Base-by-base conservation (phyloP, 2,113 vertebrate genomes). In the Gambusia holbrooki region DNA sequence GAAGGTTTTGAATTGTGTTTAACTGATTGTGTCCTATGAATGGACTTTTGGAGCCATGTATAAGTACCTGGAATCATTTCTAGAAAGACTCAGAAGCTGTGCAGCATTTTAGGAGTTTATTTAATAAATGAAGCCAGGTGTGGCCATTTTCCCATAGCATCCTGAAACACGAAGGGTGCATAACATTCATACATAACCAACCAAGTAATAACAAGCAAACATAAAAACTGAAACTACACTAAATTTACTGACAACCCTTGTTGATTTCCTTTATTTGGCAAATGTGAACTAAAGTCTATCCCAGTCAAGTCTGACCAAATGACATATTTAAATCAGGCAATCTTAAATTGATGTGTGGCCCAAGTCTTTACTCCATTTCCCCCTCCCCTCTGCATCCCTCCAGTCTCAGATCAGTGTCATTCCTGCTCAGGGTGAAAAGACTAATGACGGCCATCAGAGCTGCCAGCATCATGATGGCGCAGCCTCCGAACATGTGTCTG, bases 401-500 rank as follows among this genome's bases (percentile, higher is more conserved):
- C 62, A 97, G 91, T 70, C 93, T 93, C 32, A 98, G 90, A 32
- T 97, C 96, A 0, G 94, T 87, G 76, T 97, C 96, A 0, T 96
- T 95, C 64, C 95, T 94, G 27, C 95, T 94, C 66, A 97, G 86
- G 0, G 96, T 95, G 82, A 97, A 97, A 69, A 98, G 95, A 82
- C 96, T 95, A 30, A 96, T 95, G 0, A 95, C 96, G 0, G 97
- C 96, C 87, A 98, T 88, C 76, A 98, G 91, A 3, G 97, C 96
- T 27, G 96, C 94, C 68, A 97, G 92, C 92, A 97, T 97, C 87
- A 97, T 93, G 0, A 93, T 90, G 0, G 96, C 95, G 42, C 97
- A 98, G 40, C 94, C 92, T 15, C 93, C 95, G 62, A 98, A 98
- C 95, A 98, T 98, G 91, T 96, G 96, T 80, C 95, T 90, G 19